phyloP scores from a whole-genome alignment of 2,888 invertebrate genomes.

The Drosophila putrida region DNA sequence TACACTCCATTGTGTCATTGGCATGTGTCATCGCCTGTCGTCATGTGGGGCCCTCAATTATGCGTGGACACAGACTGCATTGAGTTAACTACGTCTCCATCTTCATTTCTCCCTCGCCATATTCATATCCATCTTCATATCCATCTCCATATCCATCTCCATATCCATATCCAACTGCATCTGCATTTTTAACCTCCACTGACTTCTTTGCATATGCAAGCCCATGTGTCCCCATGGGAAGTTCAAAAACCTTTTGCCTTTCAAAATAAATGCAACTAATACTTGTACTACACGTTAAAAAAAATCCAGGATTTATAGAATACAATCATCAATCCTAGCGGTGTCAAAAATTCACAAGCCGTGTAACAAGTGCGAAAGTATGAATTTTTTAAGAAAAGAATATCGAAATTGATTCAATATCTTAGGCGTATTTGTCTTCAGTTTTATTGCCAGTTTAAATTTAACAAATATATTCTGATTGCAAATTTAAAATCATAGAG shows the following conservation, averaged over 20 bases:
- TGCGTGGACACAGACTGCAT: slow-evolving; percentile 65
- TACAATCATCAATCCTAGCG: no score
- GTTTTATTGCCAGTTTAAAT: no score
- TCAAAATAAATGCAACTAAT: slow-evolving; percentile 63
- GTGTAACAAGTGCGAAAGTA: no score
- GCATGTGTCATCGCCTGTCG: slow-evolving; percentile 51
- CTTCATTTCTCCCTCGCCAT: slow-evolving; percentile 2
- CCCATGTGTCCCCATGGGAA: slow-evolving; percentile 30
- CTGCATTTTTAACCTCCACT: slow-evolving; percentile 19
- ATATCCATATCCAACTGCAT: slow-evolving; percentile 26
- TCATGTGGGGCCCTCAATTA: slow-evolving; percentile 66
- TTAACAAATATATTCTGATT: no score
- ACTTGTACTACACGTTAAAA: slow-evolving; percentile 12
- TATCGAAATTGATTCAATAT: no score
- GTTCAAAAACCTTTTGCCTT: slow-evolving; percentile 68
- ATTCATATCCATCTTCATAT: no score
- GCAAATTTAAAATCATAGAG: no score
- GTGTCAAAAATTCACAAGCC: no score
- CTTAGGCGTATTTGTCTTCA: no score
- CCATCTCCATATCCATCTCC: slow-evolving; percentile 26
- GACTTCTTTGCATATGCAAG: slow-evolving; percentile 35
- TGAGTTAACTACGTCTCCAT: not conserved
- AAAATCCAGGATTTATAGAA: no score
- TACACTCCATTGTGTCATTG: slow-evolving; percentile 23
- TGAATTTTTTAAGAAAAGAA: no score